These are phyloP conservation scores for Esperia sulphurella DNA, from an alignment of 2,888 invertebrate genomes.

Conservation along the genomic window DNA sequence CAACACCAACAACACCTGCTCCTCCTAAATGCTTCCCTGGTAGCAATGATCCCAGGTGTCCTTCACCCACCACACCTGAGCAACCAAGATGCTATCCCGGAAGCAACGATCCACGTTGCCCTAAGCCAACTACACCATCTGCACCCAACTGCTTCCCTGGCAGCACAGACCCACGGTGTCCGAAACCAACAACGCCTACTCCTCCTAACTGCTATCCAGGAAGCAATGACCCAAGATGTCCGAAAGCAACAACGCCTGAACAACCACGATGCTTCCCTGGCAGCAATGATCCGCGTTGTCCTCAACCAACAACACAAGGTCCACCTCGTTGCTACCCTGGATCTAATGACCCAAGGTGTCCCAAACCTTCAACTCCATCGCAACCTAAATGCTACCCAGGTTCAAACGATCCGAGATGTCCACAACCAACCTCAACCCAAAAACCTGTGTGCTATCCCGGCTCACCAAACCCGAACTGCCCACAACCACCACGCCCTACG, in stretches of 20 bases:
- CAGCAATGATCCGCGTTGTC: constrained; percentile 32
- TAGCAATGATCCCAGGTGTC: constrained; percentile 30
- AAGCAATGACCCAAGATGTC: constrained; percentile 28
- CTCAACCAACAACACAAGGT: constrained; percentile 19
- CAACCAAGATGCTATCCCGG: constrained; percentile 36
- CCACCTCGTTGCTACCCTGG: constrained; percentile 33
- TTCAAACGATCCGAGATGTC: constrained; percentile 32
- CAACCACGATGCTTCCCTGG: constrained; percentile 27
- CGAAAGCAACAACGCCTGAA: constrained; percentile 16
- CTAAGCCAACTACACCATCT: constrained; percentile 25
- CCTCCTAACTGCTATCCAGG: constrained; percentile 32
- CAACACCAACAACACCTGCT: constrained; percentile 24
- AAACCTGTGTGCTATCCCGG: constrained; percentile 33
- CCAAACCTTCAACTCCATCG: constrained; percentile 24
- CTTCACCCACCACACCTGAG: constrained; percentile 22
- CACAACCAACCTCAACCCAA: constrained; percentile 18
- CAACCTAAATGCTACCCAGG: constrained; percentile 27
- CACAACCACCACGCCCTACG: constrained; percentile 26
- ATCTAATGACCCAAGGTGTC: constrained; percentile 31
- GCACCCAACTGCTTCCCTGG: constrained; percentile 35
- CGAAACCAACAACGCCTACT: constrained; percentile 20
- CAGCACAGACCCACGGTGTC: constrained; percentile 31
- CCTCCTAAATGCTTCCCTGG: constrained; percentile 35
- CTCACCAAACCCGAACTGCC: constrained; percentile 31
- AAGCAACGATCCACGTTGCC: constrained; percentile 32